Percentiles rank a stretch among this genome's conserved stretches.
Evolutionary conservation across 2,888 invertebrate species (phyloP).

Genomic region (Dasypolia templi): DNA sequence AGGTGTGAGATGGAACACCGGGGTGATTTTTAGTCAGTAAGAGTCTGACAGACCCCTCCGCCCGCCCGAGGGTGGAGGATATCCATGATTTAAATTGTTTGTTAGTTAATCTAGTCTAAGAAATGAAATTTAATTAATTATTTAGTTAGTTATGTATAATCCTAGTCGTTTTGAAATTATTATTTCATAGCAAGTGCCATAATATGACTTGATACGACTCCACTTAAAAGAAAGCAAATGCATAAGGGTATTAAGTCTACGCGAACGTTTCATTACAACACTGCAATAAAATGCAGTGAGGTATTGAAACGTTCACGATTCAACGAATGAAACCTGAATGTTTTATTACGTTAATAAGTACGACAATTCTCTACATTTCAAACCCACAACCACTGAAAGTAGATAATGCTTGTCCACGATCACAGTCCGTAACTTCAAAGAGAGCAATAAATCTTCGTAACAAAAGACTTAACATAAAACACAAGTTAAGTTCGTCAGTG

Average conservation of each 20-base stretch:
- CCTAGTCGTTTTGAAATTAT: neutral
- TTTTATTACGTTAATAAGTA: slow-evolving; percentile 3
- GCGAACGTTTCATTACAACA: too few species aligned
- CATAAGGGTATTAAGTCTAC: too few species aligned
- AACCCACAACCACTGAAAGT: slow-evolving; percentile 26
- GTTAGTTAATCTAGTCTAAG: too few species aligned
- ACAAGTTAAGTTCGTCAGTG: slow-evolving; percentile 68
- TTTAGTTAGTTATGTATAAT: neutral
- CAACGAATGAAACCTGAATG: neutral
- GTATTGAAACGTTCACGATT: neutral
- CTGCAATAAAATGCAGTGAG: neutral
- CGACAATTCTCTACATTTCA: slow-evolving; percentile 19
- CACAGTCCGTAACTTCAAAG: slow-evolving; percentile 62
- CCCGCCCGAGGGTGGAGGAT: too few species aligned
- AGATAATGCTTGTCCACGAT: slow-evolving; percentile 58
- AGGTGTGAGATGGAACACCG: too few species aligned
- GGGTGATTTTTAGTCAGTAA: too few species aligned
- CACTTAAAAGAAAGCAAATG: neutral
- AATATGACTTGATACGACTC: neutral
- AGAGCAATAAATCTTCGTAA: slow-evolving; percentile 65
- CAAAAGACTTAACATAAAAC: slow-evolving; percentile 67
- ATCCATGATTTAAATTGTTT: too few species aligned
- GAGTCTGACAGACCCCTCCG: too few species aligned
- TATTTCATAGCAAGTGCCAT: neutral
- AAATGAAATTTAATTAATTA: neutral